Evolutionary conservation across 2,888 invertebrate species (phyloP).

Genomic region (Cosmia pyralina): DNA sequence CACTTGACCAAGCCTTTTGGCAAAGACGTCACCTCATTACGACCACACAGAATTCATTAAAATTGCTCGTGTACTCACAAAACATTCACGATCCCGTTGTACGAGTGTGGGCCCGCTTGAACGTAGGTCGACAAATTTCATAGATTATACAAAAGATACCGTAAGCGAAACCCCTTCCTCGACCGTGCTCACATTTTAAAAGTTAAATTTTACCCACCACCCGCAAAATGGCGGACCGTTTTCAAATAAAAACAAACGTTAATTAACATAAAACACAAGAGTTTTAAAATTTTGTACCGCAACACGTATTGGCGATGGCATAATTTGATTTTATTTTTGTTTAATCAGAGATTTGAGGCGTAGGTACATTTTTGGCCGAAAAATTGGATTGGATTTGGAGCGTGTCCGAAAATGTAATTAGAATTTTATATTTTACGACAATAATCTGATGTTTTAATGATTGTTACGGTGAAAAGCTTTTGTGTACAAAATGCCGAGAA

Average conservation of each 20-base stretch:
- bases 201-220: slow-evolving; percentile 75
- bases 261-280: slow-evolving; percentile 78
- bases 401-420: slow-evolving; percentile 46
- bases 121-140: slow-evolving; percentile 64
- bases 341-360: slow-evolving; percentile 43
- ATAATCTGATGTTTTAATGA: slow-evolving; percentile 41
- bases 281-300: slow-evolving; percentile 50
- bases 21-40: slow-evolving; percentile 43
- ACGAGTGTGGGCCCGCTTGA: slow-evolving; percentile 32
- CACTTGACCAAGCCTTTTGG: slow-evolving; percentile 38
- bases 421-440: slow-evolving; percentile 39
- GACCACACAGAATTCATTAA: slow-evolving; percentile 51
- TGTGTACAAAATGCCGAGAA: slow-evolving; percentile 3
- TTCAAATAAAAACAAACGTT: slow-evolving; percentile 77
- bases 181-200: slow-evolving; percentile 72
- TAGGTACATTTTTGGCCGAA: slow-evolving; percentile 22
- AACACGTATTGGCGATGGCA: slow-evolving; percentile 49
- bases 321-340: slow-evolving; percentile 58
- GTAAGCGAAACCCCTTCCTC: slow-evolving; percentile 66
- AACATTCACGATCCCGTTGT: slow-evolving; percentile 43
- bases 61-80: slow-evolving; percentile 42
- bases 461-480: slow-evolving; percentile 23
- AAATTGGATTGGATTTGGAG: slow-evolving; percentile 42
- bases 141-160: slow-evolving; percentile 75
- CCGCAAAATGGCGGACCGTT: slow-evolving; percentile 73